These are phyloP conservation scores for Arenicola marina DNA, from an alignment of 2,888 invertebrate genomes.

Conservation along the genomic window DNA sequence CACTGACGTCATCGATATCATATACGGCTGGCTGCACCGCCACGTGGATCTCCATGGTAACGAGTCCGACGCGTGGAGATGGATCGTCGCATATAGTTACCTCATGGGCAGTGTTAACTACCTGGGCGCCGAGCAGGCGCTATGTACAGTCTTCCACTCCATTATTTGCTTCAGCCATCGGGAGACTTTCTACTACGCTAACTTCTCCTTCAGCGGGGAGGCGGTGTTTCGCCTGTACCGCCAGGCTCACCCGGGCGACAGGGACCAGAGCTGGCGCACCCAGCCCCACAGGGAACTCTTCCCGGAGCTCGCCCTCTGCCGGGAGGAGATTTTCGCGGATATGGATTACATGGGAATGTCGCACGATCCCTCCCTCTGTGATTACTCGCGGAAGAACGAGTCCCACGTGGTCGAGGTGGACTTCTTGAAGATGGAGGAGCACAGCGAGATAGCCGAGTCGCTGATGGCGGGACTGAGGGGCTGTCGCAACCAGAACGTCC, in stretches of 20 bases:
- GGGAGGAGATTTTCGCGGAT: conserved; percentile 31
- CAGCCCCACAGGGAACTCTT: conserved; percentile 27
- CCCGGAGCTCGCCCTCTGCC: conserved; percentile 24
- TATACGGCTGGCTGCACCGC: conserved; percentile 27
- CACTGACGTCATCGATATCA: conserved; percentile 31
- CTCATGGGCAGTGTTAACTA: conserved; percentile 35
- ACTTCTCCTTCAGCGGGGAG: conserved; percentile 36
- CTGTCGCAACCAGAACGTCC: conserved; percentile 17
- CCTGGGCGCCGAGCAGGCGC: conserved; percentile 35
- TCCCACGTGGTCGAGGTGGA: conserved; percentile 29
- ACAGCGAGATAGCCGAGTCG: conserved; percentile 13
- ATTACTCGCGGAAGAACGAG: conserved; percentile 34
- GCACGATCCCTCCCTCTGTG: conserved; percentile 32
- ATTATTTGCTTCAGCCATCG: conserved; percentile 35
- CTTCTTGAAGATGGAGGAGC: conserved; percentile 26
- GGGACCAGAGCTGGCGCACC: conserved; percentile 24
- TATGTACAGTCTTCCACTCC: conserved; percentile 35
- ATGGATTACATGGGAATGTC: conserved; percentile 27
- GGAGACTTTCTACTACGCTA: conserved; percentile 37
- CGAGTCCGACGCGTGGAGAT: conserved; percentile 13
- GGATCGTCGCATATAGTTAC: conserved; percentile 30
- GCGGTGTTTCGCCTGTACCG: conserved; percentile 35
- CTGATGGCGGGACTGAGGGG: conserved; percentile 6
- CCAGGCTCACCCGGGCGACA: conserved; percentile 26
- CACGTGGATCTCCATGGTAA: conserved; percentile 8